Conservation (phyloP, 2,888 invertebrate genomes). For the Cantharis rustica region DNA sequence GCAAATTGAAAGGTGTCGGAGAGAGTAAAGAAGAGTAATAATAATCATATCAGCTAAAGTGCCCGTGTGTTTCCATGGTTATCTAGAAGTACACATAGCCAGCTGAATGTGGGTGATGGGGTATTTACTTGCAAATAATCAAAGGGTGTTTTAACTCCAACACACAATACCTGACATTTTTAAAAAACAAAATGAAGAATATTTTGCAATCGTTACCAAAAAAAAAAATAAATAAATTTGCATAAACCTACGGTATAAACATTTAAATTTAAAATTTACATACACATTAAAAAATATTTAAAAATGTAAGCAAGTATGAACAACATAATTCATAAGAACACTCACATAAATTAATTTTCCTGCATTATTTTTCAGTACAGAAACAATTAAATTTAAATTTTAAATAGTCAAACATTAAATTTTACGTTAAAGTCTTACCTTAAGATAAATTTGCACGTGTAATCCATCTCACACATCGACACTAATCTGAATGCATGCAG, state of each 20-base stretch:
- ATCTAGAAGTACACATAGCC: slow-evolving; percentile 33
- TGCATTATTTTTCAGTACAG: not conserved
- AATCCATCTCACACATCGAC: slow-evolving; percentile 27
- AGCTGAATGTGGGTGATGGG: slow-evolving; percentile 23
- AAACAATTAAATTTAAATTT: not conserved
- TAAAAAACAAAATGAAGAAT: not conserved
- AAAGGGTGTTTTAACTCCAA: slow-evolving; percentile 13
- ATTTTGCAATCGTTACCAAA: not conserved
- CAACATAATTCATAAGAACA: not conserved
- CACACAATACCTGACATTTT: not conserved
- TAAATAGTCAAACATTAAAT: not conserved
- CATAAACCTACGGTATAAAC: not conserved
- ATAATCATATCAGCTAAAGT: slow-evolving; percentile 28
- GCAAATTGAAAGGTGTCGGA: slow-evolving; percentile 18
- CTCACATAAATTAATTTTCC: not conserved
- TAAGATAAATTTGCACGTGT: slow-evolving; percentile 17
- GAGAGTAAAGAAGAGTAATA: slow-evolving; percentile 21
- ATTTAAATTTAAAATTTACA: not conserved
- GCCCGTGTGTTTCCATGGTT: slow-evolving; percentile 32
- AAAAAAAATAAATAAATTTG: not conserved
- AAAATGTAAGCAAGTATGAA: not conserved
- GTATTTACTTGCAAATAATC: slow-evolving; percentile 20
- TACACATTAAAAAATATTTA: not conserved
- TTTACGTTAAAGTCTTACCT: slow-evolving; percentile 16
- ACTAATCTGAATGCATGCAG: not conserved